These are phyloP conservation scores for Neodiprion fabricii DNA, from an alignment of 1,140 invertebrate genomes.

Conservation along the genomic window DNA sequence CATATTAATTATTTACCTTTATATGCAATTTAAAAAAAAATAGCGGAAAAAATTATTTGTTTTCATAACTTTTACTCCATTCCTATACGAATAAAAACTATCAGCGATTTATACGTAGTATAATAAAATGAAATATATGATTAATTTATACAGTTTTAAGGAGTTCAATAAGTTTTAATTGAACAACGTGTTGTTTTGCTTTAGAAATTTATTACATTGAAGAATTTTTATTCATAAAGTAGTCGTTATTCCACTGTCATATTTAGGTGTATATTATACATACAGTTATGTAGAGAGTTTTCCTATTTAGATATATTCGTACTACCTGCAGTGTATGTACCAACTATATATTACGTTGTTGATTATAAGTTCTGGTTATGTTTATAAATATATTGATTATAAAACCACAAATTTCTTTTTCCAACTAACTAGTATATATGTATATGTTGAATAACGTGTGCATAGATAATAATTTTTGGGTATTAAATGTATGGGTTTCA, in stretches of 20 bases:
- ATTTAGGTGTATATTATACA: neutral
- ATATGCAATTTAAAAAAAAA: neutral
- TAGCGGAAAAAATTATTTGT: neutral
- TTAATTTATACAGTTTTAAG: too few species aligned
- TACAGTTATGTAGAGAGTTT: neutral
- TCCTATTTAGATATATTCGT: neutral
- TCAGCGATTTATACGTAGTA: too few species aligned
- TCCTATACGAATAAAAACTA: too few species aligned
- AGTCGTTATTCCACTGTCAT: neutral
- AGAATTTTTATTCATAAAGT: too few species aligned
- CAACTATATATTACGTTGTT: neutral
- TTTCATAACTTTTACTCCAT: neutral
- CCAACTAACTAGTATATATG: neutral
- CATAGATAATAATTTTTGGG: neutral
- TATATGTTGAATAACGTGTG: neutral
- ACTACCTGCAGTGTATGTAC: too few species aligned
- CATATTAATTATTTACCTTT: conserved; percentile 1
- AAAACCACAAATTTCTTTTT: neutral
- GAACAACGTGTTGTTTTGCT: too few species aligned
- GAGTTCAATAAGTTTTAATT: too few species aligned
- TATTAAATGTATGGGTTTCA: conserved; percentile 13
- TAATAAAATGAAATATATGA: too few species aligned
- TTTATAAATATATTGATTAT: conserved; percentile 5
- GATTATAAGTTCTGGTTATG: neutral
- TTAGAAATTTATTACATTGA: too few species aligned